A percentile compares a stretch with the other conserved stretches of the same genome.
phyloP scores from a whole-genome alignment of 2,113 vertebrate genomes.

The Amphiprion percula region DNA sequence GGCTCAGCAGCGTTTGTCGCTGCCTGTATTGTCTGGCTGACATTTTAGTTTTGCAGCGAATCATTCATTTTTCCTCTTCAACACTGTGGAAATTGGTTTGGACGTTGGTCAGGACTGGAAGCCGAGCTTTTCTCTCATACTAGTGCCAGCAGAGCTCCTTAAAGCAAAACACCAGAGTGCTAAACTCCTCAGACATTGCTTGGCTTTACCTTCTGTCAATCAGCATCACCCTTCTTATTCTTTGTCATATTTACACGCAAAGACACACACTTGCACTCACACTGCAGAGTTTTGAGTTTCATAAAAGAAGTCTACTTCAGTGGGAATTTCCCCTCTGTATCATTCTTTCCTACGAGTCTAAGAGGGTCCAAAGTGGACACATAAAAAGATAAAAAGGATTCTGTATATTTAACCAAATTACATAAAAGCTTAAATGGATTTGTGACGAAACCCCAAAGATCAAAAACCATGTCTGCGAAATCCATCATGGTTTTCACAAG shows the following conservation, averaged over 20 bases:
- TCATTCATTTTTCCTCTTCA: not conserved
- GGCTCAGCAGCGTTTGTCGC: slow-evolving; percentile 1
- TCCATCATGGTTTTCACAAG: slow-evolving; percentile 80
- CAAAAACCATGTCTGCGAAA: slow-evolving; percentile 75
- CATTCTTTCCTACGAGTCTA: slow-evolving; percentile 60
- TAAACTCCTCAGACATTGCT: not conserved
- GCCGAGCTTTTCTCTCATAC: not conserved
- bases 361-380: slow-evolving; percentile 57
- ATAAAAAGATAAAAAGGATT: slow-evolving; percentile 74
- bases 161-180: slow-evolving; percentile 1
- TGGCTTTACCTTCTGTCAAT: slow-evolving; percentile 5
- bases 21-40: not conserved
- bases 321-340: slow-evolving; percentile 35
- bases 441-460: slow-evolving; percentile 63
- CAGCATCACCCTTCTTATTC: not conserved
- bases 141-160: not conserved
- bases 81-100: slow-evolving; percentile 9
- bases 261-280: not conserved
- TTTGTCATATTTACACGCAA: not conserved
- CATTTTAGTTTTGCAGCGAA: slow-evolving; percentile 16
- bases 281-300: slow-evolving; percentile 2
- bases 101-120: slow-evolving; percentile 14
- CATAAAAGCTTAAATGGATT: slow-evolving; percentile 74
- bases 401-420: slow-evolving; percentile 78
- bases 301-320: slow-evolving; percentile 16